Evolutionary conservation across 2,113 vertebrate genomes (phyloP).

Genomic region (Daubentonia madagascariensis): DNA sequence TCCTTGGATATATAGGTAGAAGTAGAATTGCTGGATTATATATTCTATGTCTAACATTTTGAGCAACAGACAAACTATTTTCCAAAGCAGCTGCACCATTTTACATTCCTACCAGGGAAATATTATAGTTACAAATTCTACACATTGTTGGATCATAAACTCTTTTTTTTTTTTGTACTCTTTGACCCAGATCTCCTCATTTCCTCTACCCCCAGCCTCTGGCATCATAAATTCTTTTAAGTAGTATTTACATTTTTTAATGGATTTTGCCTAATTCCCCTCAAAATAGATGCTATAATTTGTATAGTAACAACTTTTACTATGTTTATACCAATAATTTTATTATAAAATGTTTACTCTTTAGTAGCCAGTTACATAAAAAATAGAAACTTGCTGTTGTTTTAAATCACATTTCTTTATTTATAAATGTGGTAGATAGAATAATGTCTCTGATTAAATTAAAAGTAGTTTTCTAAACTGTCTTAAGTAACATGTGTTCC

Average conservation of each 20-base stretch:
- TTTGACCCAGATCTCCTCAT: background rate
- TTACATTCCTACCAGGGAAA: background rate
- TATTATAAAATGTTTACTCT: background rate
- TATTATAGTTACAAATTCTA: background rate
- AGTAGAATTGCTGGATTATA: background rate
- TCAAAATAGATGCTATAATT: background rate
- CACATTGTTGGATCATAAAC: background rate
- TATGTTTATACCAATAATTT: background rate
- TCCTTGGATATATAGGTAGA: background rate
- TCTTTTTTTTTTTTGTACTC: background rate
- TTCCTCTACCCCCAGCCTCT: background rate
- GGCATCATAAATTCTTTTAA: background rate
- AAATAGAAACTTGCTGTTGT: background rate
- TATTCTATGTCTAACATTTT: background rate
- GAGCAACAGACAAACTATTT: background rate
- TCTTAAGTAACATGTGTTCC: background rate
- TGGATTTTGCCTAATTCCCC: background rate
- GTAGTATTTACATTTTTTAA: background rate
- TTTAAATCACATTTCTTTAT: background rate
- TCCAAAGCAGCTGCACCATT: background rate
- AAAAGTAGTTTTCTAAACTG: background rate
- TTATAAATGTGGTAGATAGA: background rate
- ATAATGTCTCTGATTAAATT: background rate
- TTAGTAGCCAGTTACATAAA: background rate
- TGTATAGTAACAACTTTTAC: background rate